Conservation (phyloP, 2,113 vertebrate species). For the Macquaria ambigua region DNA sequence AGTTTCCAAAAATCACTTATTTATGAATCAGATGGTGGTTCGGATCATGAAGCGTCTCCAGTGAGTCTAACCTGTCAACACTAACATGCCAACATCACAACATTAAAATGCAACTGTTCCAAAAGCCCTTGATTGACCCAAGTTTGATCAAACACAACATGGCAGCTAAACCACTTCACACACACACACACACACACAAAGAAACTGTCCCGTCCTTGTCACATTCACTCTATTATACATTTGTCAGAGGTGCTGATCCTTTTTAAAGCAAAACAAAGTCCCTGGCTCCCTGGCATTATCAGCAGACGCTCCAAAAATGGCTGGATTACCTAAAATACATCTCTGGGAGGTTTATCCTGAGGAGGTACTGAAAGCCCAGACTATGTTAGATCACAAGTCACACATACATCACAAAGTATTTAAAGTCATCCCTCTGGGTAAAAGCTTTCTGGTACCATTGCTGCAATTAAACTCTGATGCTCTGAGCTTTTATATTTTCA, state of each 20-base stretch:
- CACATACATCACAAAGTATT: constrained; percentile 10
- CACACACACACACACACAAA: no score
- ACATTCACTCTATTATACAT: constrained; percentile 38
- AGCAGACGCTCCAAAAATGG: constrained; percentile 12
- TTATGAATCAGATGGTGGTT: background rate
- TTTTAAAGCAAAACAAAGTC: constrained; percentile 35
- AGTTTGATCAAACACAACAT: constrained; percentile 58
- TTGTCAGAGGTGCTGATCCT: constrained; percentile 58
- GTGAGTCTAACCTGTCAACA: background rate
- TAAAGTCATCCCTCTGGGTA: background rate
- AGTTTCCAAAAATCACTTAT: constrained; percentile 18
- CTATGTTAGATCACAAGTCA: constrained; percentile 5
- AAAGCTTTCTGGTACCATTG: background rate
- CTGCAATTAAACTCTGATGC: background rate
- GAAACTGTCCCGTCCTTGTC: constrained; percentile 42
- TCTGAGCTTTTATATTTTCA: background rate
- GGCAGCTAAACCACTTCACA: constrained; percentile 52
- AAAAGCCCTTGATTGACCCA: constrained; percentile 27
- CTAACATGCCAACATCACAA: constrained; percentile 8
- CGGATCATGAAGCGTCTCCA: constrained; percentile 19
- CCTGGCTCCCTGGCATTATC: constrained; percentile 29
- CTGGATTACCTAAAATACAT: constrained; percentile 12
- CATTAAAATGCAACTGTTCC: constrained; percentile 3
- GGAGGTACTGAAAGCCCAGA: background rate
- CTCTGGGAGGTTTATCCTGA: constrained; percentile 17